Base-by-base conservation (phyloP, 2,797 vertebrate genomes). In the Brotula barbata region DNA sequence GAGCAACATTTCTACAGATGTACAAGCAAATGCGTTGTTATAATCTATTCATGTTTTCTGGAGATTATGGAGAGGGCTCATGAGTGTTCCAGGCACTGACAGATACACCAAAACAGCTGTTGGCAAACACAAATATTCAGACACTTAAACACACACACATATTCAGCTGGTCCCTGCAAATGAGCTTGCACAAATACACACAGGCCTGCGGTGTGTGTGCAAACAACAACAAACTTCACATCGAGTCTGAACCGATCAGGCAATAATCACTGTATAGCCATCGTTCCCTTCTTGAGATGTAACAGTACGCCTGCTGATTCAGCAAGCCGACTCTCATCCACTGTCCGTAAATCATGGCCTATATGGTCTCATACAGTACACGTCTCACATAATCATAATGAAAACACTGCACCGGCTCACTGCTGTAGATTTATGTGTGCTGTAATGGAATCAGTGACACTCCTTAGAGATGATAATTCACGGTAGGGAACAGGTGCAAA, bases 11-110 rank as follows among this genome's bases (percentile, higher is more conserved):
- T 66, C 13, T 10, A 48, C 57, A 60, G 45, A 70, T 80, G 54
- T 73, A 71, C 31, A 54, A 36, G 43, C 40, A 60, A 48, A 61
- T 3, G 3, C 52, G 15, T 16, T 60, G 16, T 43, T 21, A 76
- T 74, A 2, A 64, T 65, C 68, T 75, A 80, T 59, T 73, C 58
- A 78, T 73, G 51, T 54, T 44, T 34, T 63, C 22, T 65, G 46
- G 41, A 64, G 61, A 31, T 25, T 1, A 12, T 36, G 41, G 65
- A 28, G 22, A 21, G 17, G 33, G 42, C 48, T 68, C 16, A 55
- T 55, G 25, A 55, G 48, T 58, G 41, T 65, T 73, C 45, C 45
- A 52, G 58, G 58, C 45, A 58, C 66, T 48, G 23, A 70, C 58
- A 71, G 55, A 63, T 20, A 17, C 51, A 63, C 21, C 7, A 58